Evolutionary conservation across 2,888 invertebrate species (phyloP).

Genomic region (Exocentrus adspersus): DNA sequence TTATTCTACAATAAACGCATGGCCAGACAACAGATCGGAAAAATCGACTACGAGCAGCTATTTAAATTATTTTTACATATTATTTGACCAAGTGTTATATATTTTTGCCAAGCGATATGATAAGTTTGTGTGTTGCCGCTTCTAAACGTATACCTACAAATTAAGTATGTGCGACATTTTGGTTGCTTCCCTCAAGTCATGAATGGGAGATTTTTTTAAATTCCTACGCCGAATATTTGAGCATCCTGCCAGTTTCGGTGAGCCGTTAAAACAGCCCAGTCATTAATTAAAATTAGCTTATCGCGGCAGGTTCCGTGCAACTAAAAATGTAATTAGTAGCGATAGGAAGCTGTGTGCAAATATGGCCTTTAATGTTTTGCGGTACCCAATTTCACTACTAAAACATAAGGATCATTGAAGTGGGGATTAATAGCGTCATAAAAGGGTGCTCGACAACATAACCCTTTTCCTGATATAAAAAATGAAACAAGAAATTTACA

Average conservation of each 20-base stretch:
- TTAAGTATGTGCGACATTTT: too few relatives aligned
- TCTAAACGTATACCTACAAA: too few relatives aligned
- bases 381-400: slow-evolving; percentile 17
- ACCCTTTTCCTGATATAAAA: slow-evolving; percentile 31
- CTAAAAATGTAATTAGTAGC: slow-evolving; percentile 36
- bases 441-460: slow-evolving; percentile 34
- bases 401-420: slow-evolving; percentile 28
- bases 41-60: too few relatives aligned
- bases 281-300: slow-evolving; percentile 25
- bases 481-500: slow-evolving; percentile 30
- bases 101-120: too few relatives aligned
- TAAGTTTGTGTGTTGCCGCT: too few relatives aligned
- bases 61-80: too few relatives aligned
- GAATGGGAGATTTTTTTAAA: too few relatives aligned
- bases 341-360: slow-evolving; percentile 32
- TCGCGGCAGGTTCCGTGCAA: neutral
- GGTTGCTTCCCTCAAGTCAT: too few relatives aligned
- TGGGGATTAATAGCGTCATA: slow-evolving; percentile 39
- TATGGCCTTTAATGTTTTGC: slow-evolving; percentile 26
- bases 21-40: too few relatives aligned
- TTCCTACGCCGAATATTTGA: neutral
- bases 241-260: neutral
- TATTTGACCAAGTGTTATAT: too few relatives aligned
- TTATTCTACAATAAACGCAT: too few relatives aligned
- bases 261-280: slow-evolving; percentile 10